Conservation (phyloP, 2,888 invertebrate genomes). For the Lepidocyrtoides sp. region DNA sequence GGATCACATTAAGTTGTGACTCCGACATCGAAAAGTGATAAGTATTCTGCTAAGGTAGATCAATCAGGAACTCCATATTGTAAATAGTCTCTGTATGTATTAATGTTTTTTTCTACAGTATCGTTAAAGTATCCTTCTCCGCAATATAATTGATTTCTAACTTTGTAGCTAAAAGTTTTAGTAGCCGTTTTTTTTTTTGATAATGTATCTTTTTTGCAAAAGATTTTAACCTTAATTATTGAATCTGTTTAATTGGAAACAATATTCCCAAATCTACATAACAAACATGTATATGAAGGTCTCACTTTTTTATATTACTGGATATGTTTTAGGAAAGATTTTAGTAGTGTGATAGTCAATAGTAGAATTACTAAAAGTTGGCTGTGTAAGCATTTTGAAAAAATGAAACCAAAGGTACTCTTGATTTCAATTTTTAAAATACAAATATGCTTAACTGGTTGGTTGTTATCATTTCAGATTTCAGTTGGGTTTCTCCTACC, state of each 20-base stretch:
- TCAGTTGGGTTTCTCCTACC: not conserved
- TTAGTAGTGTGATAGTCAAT: not conserved
- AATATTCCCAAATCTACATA: no score
- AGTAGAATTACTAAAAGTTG: not conserved
- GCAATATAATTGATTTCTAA: no score
- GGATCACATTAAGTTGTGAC: conserved; percentile 52
- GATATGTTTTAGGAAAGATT: conserved; percentile 35
- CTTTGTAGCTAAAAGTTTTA: no score
- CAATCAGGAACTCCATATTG: not conserved
- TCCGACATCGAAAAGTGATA: conserved; percentile 43
- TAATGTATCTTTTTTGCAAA: no score
- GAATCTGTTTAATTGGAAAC: no score
- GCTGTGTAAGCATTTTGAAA: not conserved
- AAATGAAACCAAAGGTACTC: conserved; percentile 9
- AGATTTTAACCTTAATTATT: no score
- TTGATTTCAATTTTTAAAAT: not conserved
- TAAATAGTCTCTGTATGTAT: no score
- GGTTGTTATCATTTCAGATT: not conserved
- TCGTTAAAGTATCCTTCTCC: no score
- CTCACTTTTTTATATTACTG: not conserved
- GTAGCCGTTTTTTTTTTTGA: no score
- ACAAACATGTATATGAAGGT: no score
- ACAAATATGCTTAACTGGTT: not conserved
- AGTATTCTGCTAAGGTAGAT: not conserved
- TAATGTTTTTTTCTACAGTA: not conserved